Evolutionary conservation across 64 coral and sea anemone genomes (phyloP).

Genomic region (Actinia equina): DNA sequence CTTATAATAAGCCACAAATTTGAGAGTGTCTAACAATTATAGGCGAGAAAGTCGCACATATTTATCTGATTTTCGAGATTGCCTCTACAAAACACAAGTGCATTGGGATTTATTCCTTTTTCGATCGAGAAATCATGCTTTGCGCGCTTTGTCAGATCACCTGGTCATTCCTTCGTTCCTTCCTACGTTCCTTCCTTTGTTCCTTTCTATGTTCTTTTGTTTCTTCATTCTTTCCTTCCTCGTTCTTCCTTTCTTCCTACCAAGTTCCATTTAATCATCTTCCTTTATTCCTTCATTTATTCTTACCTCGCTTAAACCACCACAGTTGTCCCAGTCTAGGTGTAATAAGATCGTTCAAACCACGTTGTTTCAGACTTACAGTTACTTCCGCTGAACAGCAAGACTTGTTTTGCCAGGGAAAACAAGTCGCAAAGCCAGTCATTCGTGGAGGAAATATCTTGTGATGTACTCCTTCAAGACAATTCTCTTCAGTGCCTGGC

Average conservation of each 20-base stretch:
- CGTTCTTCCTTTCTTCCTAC: not conserved
- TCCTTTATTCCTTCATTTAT: not conserved
- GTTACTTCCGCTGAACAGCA: conserved; percentile 77
- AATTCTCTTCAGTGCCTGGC: not conserved
- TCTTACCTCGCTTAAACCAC: conserved; percentile 34
- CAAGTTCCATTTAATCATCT: not conserved
- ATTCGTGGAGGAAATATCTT: conserved; percentile 44
- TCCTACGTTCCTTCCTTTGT: too few species aligned
- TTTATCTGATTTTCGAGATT: too few species aligned
- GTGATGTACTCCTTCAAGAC: conserved; percentile 36
- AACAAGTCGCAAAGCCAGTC: conserved; percentile 55
- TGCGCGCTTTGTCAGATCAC: too few species aligned
- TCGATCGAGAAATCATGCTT: too few species aligned
- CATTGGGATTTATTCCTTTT: too few species aligned
- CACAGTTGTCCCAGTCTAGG: conserved; percentile 65
- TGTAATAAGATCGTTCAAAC: conserved; percentile 30
- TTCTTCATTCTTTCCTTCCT: not conserved
- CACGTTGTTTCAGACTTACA: conserved; percentile 12
- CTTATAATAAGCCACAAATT: too few species aligned
- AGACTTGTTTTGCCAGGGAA: conserved; percentile 57
- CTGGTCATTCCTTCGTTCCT: too few species aligned
- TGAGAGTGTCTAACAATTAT: too few species aligned
- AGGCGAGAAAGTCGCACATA: too few species aligned
- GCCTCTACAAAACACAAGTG: too few species aligned
- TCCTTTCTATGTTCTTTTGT: too few species aligned